Conservation (phyloP, 2,113 vertebrate species). For the Hoplias malabaricus region DNA sequence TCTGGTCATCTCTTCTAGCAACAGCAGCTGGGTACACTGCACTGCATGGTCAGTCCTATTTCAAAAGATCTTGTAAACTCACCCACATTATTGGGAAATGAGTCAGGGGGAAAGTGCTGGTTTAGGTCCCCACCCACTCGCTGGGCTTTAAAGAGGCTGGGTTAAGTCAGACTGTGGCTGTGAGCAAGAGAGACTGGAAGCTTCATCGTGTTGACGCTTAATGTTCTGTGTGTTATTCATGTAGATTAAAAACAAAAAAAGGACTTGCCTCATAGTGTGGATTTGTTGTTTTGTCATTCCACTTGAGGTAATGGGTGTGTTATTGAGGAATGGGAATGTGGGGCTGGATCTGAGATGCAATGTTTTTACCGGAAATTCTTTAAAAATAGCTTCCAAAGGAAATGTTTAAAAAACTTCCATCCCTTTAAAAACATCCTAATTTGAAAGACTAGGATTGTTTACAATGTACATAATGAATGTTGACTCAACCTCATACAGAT, state of each 20-base stretch:
- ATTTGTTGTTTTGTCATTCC: neutral
- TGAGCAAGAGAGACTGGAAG: neutral
- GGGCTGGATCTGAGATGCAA: too few species aligned
- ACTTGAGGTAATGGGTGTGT: neutral
- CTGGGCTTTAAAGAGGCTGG: constrained; percentile 20
- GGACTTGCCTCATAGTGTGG: too few species aligned
- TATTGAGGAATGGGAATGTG: neutral
- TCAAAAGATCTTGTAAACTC: constrained; percentile 14
- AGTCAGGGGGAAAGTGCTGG: constrained; percentile 18
- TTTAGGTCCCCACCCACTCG: constrained; percentile 49
- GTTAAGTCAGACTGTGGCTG: neutral
- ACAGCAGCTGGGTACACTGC: neutral
- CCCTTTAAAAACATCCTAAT: too few species aligned
- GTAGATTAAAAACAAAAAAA: neutral
- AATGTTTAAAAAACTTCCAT: too few species aligned
- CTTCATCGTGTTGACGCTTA: neutral
- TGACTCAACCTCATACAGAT: too few species aligned
- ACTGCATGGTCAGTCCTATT: neutral
- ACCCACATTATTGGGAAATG: constrained; percentile 29
- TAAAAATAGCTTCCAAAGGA: too few species aligned
- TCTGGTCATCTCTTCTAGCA: neutral
- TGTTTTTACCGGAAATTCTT: too few species aligned
- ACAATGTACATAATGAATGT: too few species aligned
- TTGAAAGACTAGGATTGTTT: too few species aligned
- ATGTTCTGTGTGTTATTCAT: neutral